Evolutionary conservation across 2,888 invertebrate genomes (phyloP), one percentile per base, ranked within the genome.

Genomic region (Diaphora mendica): DNA sequence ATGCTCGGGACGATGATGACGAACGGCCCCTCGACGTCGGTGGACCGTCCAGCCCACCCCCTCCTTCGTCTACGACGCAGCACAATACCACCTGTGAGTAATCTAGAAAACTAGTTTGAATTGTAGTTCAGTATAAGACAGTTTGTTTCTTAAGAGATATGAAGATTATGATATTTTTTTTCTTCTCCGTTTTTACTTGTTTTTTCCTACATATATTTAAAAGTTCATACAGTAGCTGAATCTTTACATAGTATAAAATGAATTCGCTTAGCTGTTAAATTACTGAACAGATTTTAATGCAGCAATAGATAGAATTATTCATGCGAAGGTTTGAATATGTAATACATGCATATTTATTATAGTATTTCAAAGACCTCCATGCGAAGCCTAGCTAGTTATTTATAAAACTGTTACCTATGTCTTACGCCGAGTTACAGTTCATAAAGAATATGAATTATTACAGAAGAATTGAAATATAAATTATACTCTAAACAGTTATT

Each of bases 1-100:
- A 97, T 94, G 85, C 96, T 89, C 92, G 97, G 82, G 96, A 97
- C 85, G 98, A 98, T 80, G 98, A 98, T 84, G 98, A 98, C 77
- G 98, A 98, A 91, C 97, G 98, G 87, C 96, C 97, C 42, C 94
- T 98, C 88, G 98, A 98, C 92, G 98, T 98, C 39, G 98, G 98
- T 0, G 98, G 98, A 0, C 98, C 98, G 48, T 97, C 98, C 71
- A 98, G 98, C 87, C 98, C 98, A 84, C 98, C 98, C 17, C 96
- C 98, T 66, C 96, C 97, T 17, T 94, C 96, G 15, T 93, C 96
- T 72, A 89, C 95, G 35, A 89, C 92, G 73, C 92, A 91, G 73
- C 90, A 93, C 86, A 90, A 90, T 82, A 86, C 90, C 77, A 93
- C 91, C 86, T 94, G 95, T 95, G 74, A 94, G 95, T 93, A 88